A percentile compares a stretch with the other conserved stretches of the same genome.
Evolutionary conservation across 2,888 invertebrate genomes (phyloP).

Genomic region (Blastobasis lacticolella): DNA sequence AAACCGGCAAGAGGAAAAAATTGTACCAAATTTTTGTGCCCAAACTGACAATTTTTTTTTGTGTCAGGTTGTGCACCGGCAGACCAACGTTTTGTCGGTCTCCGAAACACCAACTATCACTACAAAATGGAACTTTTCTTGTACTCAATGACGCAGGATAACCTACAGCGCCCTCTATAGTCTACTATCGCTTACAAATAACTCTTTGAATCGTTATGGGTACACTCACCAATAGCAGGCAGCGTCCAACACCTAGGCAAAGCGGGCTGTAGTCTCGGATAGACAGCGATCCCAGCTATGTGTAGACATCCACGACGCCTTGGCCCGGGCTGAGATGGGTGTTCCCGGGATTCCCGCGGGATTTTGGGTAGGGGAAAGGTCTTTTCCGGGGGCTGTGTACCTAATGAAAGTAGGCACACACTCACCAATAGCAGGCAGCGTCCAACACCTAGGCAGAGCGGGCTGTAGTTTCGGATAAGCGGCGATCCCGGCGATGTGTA

Average conservation of each 20-base stretch:
- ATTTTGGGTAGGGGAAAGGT: slow-evolving; percentile 7
- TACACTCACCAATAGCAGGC: slow-evolving; percentile 76
- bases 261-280: slow-evolving; percentile 78
- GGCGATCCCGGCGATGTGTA: slow-evolving; percentile 87
- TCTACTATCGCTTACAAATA: no score
- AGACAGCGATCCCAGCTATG: slow-evolving; percentile 87
- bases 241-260: slow-evolving; percentile 85
- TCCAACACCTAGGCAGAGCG: slow-evolving; percentile 82
- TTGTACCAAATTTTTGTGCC: no score
- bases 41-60: no score
- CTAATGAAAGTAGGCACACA: neutral
- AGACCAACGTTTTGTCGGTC: no score
- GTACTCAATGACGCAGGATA: no score
- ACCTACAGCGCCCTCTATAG: no score
- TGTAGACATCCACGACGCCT: slow-evolving; percentile 70
- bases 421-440: slow-evolving; percentile 79
- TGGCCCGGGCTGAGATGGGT: neutral
- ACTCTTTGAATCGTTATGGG: no score
- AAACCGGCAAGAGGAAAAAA: no score
- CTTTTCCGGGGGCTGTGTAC: neutral
- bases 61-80: no score
- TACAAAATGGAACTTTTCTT: no score
- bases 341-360: slow-evolving; percentile 9
- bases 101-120: no score
- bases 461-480: slow-evolving; percentile 81